Evolutionary conservation across 2,888 invertebrate genomes (phyloP), one percentile per base, ranked within the genome.

Genomic region (Lapara coniferarum): DNA sequence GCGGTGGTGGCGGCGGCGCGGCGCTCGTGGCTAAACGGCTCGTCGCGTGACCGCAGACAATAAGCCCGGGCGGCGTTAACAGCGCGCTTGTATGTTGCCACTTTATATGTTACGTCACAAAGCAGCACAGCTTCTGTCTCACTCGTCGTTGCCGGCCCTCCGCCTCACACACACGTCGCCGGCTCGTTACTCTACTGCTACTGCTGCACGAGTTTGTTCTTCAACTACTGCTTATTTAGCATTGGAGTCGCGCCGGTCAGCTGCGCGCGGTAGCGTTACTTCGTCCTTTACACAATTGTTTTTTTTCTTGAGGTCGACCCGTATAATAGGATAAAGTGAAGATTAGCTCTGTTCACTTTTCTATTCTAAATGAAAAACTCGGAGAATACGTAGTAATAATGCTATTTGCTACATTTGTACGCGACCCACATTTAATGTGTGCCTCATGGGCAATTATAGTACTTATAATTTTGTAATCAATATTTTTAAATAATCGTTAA

Each of bases 41-140:
- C 92, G 93, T 93, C 92, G 93, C 93, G 93, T 93, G 93, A 93
- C 93, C 93, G 92, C 93, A 93, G 93, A 93, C 93, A 93, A 93
- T 93, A 92, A 93, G 93, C 92, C 92, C 91, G 89, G 89, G 85
- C 89, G 89, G 91, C 92, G 93, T 91, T 92, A 92, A 92, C 92
- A 90, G 91, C 92, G 92, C 91, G 93, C 90, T 91, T 92, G 91
- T 92, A 92, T 92, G 93, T 92, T 93, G 90, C 92, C 93, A 92
- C 92, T 93, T 92, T 92, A 92, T 92, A 91, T 85, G 92, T 90
- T 89, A 89, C 92, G 88, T 90, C 89, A 88, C 83, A 81, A 77
- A 74, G 79, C 77, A 74, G 77, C 71, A 74, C 66, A 59, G 74
- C 73, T 77, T 76, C 73, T 71, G 72, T 71, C 70, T 75, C 75